Evolutionary conservation across 2,113 vertebrate genomes (phyloP).

Genomic region (Grallaria varia): DNA sequence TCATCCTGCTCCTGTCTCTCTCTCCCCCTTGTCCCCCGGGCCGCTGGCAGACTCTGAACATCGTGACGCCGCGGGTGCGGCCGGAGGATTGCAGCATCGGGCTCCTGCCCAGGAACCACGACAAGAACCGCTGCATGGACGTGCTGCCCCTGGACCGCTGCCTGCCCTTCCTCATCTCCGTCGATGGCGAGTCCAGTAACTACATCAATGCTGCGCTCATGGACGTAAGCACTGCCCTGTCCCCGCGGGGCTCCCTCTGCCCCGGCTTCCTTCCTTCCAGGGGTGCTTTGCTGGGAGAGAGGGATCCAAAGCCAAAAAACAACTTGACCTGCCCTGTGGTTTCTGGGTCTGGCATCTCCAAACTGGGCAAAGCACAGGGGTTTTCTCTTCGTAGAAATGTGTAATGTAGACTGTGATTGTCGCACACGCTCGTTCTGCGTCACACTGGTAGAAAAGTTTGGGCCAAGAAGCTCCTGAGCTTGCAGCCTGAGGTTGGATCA

Average conservation of each 20-base stretch:
- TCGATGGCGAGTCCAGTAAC: conserved; percentile 96
- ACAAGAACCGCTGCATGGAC: conserved; percentile 97
- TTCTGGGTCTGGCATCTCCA: background rate
- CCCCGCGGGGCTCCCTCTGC: background rate
- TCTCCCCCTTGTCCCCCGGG: background rate
- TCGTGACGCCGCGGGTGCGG: conserved; percentile 92
- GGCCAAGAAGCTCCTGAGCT: background rate
- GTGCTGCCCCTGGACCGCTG: conserved; percentile 93
- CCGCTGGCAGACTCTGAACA: conserved; percentile 88
- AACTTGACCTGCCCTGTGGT: no score
- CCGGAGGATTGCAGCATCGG: conserved; percentile 97
- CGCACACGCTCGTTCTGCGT: background rate
- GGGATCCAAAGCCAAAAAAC: background rate
- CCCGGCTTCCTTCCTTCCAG: rapidly evolving
- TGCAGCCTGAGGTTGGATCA: background rate
- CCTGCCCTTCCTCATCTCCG: conserved; percentile 95
- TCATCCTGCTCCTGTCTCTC: background rate
- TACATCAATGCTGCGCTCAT: conserved; percentile 97
- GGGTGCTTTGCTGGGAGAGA: background rate
- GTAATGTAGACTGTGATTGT: background rate
- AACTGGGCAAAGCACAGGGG: background rate
- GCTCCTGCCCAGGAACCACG: conserved; percentile 91
- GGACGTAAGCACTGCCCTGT: conserved; percentile 81
- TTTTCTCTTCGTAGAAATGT: background rate
- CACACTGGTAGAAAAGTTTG: background rate